These are phyloP conservation scores for Varecia variegata DNA, from an alignment of 2,797 vertebrate species.

Conservation along the genomic window DNA sequence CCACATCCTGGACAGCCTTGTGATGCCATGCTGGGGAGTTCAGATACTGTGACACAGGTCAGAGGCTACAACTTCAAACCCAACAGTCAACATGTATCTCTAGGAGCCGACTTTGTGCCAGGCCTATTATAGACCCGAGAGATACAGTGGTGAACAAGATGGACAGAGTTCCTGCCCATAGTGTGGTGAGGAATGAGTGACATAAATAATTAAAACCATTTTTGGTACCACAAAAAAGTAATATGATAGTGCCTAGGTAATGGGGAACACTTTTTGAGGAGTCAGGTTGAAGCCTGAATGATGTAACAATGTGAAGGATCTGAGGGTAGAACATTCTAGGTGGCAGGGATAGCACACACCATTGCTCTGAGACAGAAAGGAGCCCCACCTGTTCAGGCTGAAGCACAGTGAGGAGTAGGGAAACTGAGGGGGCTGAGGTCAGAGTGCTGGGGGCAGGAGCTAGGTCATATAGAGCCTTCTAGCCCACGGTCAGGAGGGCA, in stretches of 20 bases:
- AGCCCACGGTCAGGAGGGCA: not conserved
- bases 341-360: not conserved
- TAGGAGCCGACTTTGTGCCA: not conserved
- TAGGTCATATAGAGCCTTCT: not conserved
- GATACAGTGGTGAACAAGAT: not conserved
- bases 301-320: not conserved
- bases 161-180: not conserved
- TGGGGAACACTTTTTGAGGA: not conserved
- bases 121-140: not conserved
- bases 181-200: not conserved
- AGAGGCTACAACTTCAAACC: not conserved
- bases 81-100: not conserved
- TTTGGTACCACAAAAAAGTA: not conserved
- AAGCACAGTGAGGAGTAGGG: no score
- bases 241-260: not conserved
- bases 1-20: not conserved
- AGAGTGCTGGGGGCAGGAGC: no score
- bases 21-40: not conserved
- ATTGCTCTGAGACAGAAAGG: not conserved
- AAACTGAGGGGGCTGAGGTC: not conserved
- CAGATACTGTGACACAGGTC: not conserved
- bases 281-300: not conserved
- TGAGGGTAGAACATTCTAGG: not conserved
- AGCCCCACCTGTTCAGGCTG: fast-evolving
- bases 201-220: not conserved